Evolutionary conservation across 2,888 invertebrate genomes (phyloP), one percentile per base, ranked within the genome.

Genomic region (Spilosoma lubricipeda): DNA sequence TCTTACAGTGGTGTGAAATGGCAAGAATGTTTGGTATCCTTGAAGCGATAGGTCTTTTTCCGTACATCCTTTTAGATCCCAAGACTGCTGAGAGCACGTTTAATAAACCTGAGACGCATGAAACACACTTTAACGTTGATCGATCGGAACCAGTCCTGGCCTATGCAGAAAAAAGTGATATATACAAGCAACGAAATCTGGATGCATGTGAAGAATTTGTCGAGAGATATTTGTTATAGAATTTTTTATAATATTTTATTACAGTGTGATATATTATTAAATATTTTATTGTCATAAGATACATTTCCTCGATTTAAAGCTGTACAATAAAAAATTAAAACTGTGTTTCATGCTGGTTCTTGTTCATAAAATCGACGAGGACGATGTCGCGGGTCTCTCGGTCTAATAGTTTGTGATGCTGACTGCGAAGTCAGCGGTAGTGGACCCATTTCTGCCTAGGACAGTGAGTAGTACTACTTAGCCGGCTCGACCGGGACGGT

Each of bases 131-230:
- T 18, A 79, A 83, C 45, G 80, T 84, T 72, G 89, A 91, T 63
- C 79, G 91, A 0, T 80, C 88, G 9, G 84, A 69, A 71, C 90
- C 90, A 0, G 89, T 90, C 23, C n/a, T 90, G 45, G 84, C 71
- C 23, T 78, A 89, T 42, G 87, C 90, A 0, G 73, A 72, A 2
- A 73, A 77, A 8, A 82, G 86, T 70, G 56, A 66, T 0, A 67
- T 48, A 3, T 93, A 90, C 73, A 85, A 82, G 33, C 77, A 84
- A 36, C 84, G 90, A 59, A 85, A 86, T 74, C 33, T 93, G 48
- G 89, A 91, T 56, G 80, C 90, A 1, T 83, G 82, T 20, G 92
- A 93, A 70, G 93, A 93, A 80, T 92, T 91, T 23, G 80, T 91
- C 0, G 90, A 92, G 71, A 85, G 88, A 73, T 93, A 89, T 67